Percentiles rank a stretch among this genome's conserved stretches.
phyloP scores from a whole-genome alignment of 92 coral and sea anemone species.

The Virgularia gustaviana region DNA sequence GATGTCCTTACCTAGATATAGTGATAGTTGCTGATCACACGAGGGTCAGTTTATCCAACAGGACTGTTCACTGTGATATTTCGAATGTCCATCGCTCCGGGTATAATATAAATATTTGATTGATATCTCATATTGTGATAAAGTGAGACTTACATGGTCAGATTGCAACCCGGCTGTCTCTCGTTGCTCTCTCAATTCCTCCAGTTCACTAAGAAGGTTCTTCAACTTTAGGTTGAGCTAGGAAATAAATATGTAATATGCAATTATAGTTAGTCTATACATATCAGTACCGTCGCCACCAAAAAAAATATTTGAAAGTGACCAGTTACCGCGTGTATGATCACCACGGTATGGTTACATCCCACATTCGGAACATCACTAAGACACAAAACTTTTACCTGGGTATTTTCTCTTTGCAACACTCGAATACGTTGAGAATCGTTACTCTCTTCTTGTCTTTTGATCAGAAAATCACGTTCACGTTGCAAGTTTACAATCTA shows the following conservation, averaged over 20 bases:
- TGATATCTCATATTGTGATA: not conserved
- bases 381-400: constrained; percentile 53
- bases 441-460: constrained; percentile 79
- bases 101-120: not conserved
- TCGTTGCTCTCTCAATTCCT: constrained; percentile 86
- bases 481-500: constrained; percentile 63
- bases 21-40: too few relatives aligned
- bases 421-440: constrained; percentile 78
- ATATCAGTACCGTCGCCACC: not conserved
- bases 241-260: constrained; percentile 3
- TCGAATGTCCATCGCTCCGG: too few relatives aligned
- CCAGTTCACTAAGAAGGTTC: constrained; percentile 77
- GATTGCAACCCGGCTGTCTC: constrained; percentile 92
- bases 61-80: too few relatives aligned
- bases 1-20: too few relatives aligned
- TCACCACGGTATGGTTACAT: too few relatives aligned
- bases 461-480: constrained; percentile 70
- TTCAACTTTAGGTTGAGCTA: constrained; percentile 86
- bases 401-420: constrained; percentile 91
- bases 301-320: not conserved
- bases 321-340: too few relatives aligned
- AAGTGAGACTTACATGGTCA: constrained; percentile 72
- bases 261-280: not conserved
- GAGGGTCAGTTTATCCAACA: too few relatives aligned
- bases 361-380: too few relatives aligned